These are phyloP conservation scores for Triplophysa tibetana DNA, from an alignment of 2,113 vertebrate genomes.

Conservation along the genomic window DNA sequence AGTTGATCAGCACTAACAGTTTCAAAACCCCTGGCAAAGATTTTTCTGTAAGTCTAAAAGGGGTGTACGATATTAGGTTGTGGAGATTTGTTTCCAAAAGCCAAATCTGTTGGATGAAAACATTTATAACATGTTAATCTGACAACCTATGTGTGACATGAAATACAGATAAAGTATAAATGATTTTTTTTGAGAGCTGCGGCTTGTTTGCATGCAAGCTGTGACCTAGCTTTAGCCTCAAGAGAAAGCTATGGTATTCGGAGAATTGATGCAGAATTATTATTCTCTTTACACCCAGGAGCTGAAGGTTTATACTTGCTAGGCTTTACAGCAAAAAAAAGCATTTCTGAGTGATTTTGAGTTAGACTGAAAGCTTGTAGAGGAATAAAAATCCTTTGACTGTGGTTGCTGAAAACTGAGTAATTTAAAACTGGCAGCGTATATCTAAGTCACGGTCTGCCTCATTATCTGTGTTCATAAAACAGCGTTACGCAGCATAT, in stretches of 20 bases:
- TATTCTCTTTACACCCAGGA: neutral
- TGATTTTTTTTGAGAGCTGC: neutral
- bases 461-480: constrained; percentile 59
- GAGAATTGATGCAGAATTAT: constrained; percentile 3
- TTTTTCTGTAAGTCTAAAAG: neutral
- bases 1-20: too few species aligned
- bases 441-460: constrained; percentile 52
- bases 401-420: constrained; percentile 17
- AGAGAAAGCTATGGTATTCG: constrained; percentile 17
- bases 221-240: neutral
- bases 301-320: neutral
- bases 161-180: neutral
- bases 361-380: constrained; percentile 6
- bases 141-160: neutral
- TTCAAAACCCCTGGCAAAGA: neutral
- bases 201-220: neutral
- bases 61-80: neutral
- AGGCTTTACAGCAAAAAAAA: constrained; percentile 12
- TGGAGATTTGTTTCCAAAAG: neutral
- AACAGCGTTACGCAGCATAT: constrained; percentile 58
- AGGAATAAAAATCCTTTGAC: constrained; percentile 10
- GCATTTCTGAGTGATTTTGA: neutral
- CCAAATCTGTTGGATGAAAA: neutral
- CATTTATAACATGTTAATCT: neutral
- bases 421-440: constrained; percentile 51